phyloP scores from a whole-genome alignment of 2,797 vertebrate genomes.

The Sphaeramia orbicularis region DNA sequence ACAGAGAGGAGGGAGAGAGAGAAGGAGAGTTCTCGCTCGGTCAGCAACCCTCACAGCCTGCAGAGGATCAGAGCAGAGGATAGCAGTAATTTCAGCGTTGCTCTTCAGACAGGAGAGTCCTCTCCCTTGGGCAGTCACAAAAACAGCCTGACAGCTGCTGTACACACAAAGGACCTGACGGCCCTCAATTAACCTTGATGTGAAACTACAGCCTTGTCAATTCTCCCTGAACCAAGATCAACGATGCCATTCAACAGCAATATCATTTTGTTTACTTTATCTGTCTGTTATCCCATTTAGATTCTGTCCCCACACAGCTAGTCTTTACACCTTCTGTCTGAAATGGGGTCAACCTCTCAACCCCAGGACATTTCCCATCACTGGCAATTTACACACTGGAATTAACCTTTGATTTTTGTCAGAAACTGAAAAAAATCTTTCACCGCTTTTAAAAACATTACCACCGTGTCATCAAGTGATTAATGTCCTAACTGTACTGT shows the following conservation, averaged over 20 bases:
- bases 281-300: slow-evolving; percentile 11
- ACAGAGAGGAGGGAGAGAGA: slow-evolving; percentile 19
- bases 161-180: slow-evolving; percentile 43
- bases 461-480: slow-evolving; percentile 8
- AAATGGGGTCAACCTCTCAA: slow-evolving; percentile 9
- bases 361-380: slow-evolving; percentile 5
- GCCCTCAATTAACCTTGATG: slow-evolving; percentile 69
- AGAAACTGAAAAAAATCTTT: slow-evolving; percentile 16
- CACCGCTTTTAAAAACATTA: background rate
- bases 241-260: slow-evolving; percentile 31
- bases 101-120: slow-evolving; percentile 67
- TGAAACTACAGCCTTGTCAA: slow-evolving; percentile 43
- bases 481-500: slow-evolving; percentile 19
- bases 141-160: slow-evolving; percentile 66
- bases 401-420: slow-evolving; percentile 11
- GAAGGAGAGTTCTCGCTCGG: slow-evolving; percentile 65
- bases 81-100: slow-evolving; percentile 70
- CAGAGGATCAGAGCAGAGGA: slow-evolving; percentile 71
- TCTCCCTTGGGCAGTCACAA: slow-evolving; percentile 49
- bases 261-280: slow-evolving; percentile 32
- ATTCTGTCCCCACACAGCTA: slow-evolving; percentile 11
- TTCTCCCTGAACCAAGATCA: slow-evolving; percentile 33
- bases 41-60: slow-evolving; percentile 75
- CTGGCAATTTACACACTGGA: background rate
- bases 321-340: slow-evolving; percentile 19